Evolutionary conservation across 2,113 vertebrate species (phyloP), one percentile per base, ranked within the genome.

Genomic region (Neofelis nebulosa): DNA sequence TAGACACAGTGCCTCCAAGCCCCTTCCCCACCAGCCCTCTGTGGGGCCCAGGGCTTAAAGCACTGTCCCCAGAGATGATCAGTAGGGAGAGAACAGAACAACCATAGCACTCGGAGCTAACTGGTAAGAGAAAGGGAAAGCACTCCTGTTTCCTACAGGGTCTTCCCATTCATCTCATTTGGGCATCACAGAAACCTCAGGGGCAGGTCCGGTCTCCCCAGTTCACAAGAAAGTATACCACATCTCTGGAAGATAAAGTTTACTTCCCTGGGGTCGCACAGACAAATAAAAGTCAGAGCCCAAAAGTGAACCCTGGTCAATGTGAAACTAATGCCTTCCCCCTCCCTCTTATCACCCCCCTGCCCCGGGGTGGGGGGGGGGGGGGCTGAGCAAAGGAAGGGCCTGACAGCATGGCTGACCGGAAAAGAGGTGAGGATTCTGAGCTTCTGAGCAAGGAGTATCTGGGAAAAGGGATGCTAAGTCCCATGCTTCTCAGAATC

Each of bases 401-500:
- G 1, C 25, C 66, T 23, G 63, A n/a, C 48, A 3, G 7, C 23
- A 16, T 15, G 9, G 48, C 25, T 73, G 65, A 13, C 63, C 7
- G 3, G 57, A 33, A 36, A 48, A 25, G 9, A 14, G 13, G 36
- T 15, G 29, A 81, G 36, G 50, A n/a, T 29, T 86, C 86, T 23
- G 38, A 98, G 91, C 65, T 65, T 87, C 71, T n/a, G 79, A 79
- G 57, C 31, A 83, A 65, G 6, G 52, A 16, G 38, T 11, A 2
- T 79, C 73, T 86, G 83, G 63, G n/a, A 16, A 89, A 66, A 82
- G 78, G 38, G 61, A 55, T 69, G 66, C 27, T 50, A 18, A 80
- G 8, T n/a, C 73, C 93, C 79, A 82, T 4, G 0, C 63, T 89
- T 95, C 95, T 89, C 86, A 89, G 89, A 93, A 79, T 76, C 79